Conservation (phyloP, 2,797 vertebrate genomes). For the Adelosebastes latens region DNA sequence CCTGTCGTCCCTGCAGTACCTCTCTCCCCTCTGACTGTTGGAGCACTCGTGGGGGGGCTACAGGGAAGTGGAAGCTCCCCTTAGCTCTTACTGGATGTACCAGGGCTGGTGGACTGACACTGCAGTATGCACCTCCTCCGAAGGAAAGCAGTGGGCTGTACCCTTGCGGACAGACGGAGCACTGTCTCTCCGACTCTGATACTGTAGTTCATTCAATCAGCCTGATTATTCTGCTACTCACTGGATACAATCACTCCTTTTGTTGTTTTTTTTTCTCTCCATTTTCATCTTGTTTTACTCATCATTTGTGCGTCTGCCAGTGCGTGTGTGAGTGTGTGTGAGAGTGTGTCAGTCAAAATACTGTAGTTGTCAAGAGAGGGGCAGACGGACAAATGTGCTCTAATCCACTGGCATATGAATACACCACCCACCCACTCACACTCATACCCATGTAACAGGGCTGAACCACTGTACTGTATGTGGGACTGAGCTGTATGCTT, state of each 20-base stretch:
- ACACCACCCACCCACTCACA: slow-evolving; percentile 62
- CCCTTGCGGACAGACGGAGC: slow-evolving; percentile 51
- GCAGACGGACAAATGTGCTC: slow-evolving; percentile 56
- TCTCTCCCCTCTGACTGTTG: slow-evolving; percentile 57
- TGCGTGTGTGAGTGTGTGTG: slow-evolving; percentile 17
- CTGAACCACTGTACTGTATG: slow-evolving; percentile 66
- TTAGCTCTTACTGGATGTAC: slow-evolving; percentile 65
- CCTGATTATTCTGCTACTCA: slow-evolving; percentile 58
- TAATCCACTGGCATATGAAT: slow-evolving; percentile 61
- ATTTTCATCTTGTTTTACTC: slow-evolving; percentile 21
- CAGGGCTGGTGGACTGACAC: slow-evolving; percentile 63
- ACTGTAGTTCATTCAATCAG: slow-evolving; percentile 70
- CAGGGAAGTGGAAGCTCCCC: slow-evolving; percentile 52
- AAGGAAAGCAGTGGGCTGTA: slow-evolving; percentile 52
- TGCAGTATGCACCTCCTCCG: slow-evolving; percentile 66
- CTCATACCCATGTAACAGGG: slow-evolving; percentile 59
- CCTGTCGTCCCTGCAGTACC: slow-evolving; percentile 26
- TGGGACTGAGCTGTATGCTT: slow-evolving; percentile 56
- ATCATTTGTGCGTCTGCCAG: slow-evolving; percentile 27
- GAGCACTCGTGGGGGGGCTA: slow-evolving; percentile 45
- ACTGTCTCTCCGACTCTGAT: slow-evolving; percentile 58
- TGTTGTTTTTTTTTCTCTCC: slow-evolving; percentile 11
- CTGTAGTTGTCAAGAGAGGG: slow-evolving; percentile 42
- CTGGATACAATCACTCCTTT: slow-evolving; percentile 57
- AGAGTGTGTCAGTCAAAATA: slow-evolving; percentile 44